A percentile compares a stretch with the other conserved stretches of the same genome.
These are phyloP conservation scores for Drosophila insularis DNA, from an alignment of 1,140 invertebrate species.

Conservation along the genomic window DNA sequence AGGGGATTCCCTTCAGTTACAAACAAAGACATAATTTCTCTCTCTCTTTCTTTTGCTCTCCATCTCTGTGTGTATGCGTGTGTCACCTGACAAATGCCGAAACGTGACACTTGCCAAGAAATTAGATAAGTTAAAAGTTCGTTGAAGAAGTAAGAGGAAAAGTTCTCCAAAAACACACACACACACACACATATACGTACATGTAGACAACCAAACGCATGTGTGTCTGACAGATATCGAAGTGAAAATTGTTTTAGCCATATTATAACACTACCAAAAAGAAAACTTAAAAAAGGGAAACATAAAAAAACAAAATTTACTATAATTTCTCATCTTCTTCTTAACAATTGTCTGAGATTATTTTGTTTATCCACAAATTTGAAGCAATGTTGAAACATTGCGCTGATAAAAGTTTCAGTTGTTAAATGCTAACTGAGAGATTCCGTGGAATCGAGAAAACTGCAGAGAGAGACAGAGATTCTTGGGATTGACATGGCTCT, in stretches of 20 bases:
- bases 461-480: background rate
- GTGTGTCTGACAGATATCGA: slow-evolving; percentile 9
- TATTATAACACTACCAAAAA: background rate
- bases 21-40: slow-evolving; percentile 67
- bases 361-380: background rate
- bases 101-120: slow-evolving; percentile 80
- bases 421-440: slow-evolving; percentile 68
- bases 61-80: slow-evolving; percentile 28
- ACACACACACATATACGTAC: slow-evolving; percentile 1
- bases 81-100: slow-evolving; percentile 76
- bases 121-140: slow-evolving; percentile 79
- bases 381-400: background rate
- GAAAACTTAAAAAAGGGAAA: background rate
- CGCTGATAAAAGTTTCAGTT: slow-evolving; percentile 56
- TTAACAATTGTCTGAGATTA: background rate
- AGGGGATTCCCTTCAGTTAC: slow-evolving; percentile 12
- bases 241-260: slow-evolving; percentile 19
- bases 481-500: background rate
- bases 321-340: background rate
- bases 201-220: background rate
- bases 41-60: slow-evolving; percentile 8
- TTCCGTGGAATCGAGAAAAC: background rate
- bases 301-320: background rate
- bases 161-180: background rate
- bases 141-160: slow-evolving; percentile 31